A percentile compares a stretch with the other conserved stretches of the same genome.
Conservation (phyloP, 2,888 invertebrate genomes). For the Ichneumoninae sp. region DNA sequence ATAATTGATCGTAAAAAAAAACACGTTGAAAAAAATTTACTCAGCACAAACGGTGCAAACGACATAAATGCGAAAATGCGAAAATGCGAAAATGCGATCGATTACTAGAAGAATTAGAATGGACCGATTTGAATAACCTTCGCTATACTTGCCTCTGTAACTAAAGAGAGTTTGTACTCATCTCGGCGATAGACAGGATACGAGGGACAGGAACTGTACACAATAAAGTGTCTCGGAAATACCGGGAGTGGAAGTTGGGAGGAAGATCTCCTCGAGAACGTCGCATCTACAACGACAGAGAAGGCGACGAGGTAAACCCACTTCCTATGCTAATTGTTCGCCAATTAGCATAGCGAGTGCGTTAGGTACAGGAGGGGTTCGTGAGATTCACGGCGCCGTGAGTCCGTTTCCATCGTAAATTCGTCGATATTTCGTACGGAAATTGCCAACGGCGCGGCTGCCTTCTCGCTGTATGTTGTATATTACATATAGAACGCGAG, state of each 20-base stretch:
- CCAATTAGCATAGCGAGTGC: slow-evolving; percentile 82
- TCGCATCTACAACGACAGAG: slow-evolving; percentile 23
- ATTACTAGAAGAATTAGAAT: slow-evolving; percentile 17
- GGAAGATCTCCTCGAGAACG: slow-evolving; percentile 47
- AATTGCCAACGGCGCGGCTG: slow-evolving; percentile 59
- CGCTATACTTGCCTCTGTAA: background rate
- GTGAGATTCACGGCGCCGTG: slow-evolving; percentile 65
- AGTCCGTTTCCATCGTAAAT: slow-evolving; percentile 83
- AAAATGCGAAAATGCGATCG: slow-evolving; percentile 47
- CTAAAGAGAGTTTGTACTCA: slow-evolving; percentile 9
- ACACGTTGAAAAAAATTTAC: slow-evolving; percentile 12
- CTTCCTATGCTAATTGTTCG: slow-evolving; percentile 83
- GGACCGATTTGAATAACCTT: background rate
- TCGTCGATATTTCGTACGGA: slow-evolving; percentile 79
- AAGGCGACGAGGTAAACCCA: slow-evolving; percentile 59
- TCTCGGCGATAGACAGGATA: background rate
- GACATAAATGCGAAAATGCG: slow-evolving; percentile 46
- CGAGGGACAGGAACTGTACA: background rate
- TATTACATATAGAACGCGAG: slow-evolving; percentile 35
- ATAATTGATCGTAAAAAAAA: slow-evolving; percentile 17
- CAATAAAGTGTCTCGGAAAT: slow-evolving; percentile 22
- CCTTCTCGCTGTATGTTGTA: slow-evolving; percentile 13
- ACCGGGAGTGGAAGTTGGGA: slow-evolving; percentile 17
- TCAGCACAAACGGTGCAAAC: slow-evolving; percentile 50
- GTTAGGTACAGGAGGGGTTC: slow-evolving; percentile 70